Percentiles rank a stretch among this genome's conserved stretches.
These are phyloP conservation scores for Plecotus auritus DNA, from an alignment of 2,113 vertebrate species.

Conservation along the genomic window DNA sequence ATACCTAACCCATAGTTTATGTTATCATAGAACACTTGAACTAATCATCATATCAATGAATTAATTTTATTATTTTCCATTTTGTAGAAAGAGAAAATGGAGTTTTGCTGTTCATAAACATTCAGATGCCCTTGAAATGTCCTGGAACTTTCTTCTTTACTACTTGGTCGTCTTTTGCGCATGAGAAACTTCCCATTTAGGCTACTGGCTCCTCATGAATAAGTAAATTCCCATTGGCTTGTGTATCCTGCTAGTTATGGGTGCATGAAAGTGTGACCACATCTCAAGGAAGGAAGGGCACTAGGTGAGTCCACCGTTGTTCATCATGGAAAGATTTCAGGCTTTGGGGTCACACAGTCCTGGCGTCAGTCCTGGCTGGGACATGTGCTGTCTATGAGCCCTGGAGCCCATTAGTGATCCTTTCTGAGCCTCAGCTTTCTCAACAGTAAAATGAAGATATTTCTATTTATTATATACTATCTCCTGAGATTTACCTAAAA, in stretches of 20 bases:
- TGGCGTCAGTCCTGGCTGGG: background rate
- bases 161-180: background rate
- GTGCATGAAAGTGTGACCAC: background rate
- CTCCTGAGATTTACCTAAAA: background rate
- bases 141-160: background rate
- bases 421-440: background rate
- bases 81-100: constrained; percentile 2
- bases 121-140: background rate
- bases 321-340: background rate
- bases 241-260: background rate
- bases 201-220: background rate
- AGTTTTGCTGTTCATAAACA: background rate
- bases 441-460: background rate
- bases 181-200: background rate
- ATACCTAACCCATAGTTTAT: background rate
- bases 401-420: background rate
- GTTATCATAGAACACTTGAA: background rate
- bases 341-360: background rate
- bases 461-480: background rate
- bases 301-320: background rate
- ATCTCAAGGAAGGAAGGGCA: background rate
- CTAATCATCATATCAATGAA: background rate
- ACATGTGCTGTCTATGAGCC: background rate
- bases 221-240: background rate
- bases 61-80: background rate